Percentiles rank a stretch among this genome's conserved stretches.
Evolutionary conservation across 2,797 vertebrate genomes (phyloP).

Genomic region (Chrosomus eos): DNA sequence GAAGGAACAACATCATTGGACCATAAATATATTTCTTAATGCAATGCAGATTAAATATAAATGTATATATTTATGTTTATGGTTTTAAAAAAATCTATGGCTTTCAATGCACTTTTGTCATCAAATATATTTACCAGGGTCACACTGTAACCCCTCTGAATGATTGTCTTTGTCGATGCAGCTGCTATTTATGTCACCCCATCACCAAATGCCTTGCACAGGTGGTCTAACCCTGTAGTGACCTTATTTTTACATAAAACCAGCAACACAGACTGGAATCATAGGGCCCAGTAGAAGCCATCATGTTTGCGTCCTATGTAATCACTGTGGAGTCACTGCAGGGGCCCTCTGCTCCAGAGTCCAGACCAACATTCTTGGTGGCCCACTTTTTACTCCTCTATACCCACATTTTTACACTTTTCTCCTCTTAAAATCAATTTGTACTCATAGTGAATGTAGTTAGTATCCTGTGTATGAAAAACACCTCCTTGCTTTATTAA

Average conservation of each 20-base stretch:
- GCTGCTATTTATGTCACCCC: constrained; percentile 29
- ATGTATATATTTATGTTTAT: neutral
- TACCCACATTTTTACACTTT: neutral
- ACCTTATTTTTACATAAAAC: constrained; percentile 29
- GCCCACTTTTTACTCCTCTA: neutral
- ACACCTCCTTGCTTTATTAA: neutral
- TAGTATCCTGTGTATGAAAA: constrained; percentile 1
- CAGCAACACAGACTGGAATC: neutral
- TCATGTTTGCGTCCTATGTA: neutral
- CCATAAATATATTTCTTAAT: neutral
- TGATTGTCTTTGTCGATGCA: constrained; percentile 10
- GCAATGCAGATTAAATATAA: neutral
- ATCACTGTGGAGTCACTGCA: constrained; percentile 1
- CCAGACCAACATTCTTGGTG: neutral
- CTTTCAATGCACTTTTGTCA: neutral
- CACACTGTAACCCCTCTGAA: neutral
- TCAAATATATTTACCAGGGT: neutral
- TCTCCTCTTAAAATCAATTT: constrained; percentile 6
- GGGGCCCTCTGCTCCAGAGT: neutral
- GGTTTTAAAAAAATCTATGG: neutral
- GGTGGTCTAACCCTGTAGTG: constrained; percentile 13
- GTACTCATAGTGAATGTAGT: neutral
- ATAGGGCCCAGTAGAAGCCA: neutral
- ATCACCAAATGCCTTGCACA: constrained; percentile 29
- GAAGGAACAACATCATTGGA: neutral